Evolutionary conservation across 2,797 vertebrate genomes (phyloP), one percentile per base, ranked within the genome.

Genomic region (Diplodus sargus): DNA sequence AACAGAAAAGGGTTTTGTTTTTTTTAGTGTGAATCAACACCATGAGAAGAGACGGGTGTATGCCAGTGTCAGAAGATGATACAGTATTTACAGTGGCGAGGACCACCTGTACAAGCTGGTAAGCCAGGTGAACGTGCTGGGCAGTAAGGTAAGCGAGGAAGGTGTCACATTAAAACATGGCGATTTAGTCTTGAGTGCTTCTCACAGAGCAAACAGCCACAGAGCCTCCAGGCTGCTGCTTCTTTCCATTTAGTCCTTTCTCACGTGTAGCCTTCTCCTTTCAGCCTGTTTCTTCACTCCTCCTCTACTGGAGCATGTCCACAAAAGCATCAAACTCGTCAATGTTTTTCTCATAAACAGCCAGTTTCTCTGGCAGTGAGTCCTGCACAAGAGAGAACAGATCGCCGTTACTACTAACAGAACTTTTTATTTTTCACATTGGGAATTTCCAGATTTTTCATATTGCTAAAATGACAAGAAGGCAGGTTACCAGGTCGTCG

Each of bases 291-390:
- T 5, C 42, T 12, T 14, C 20, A 4, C 53, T 79, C 9, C 58
- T 70, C 70, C 77, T 89, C 94, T 96, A 99, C 92, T 99, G 98
- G 76, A 99, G 95, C 81, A 97, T 99, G 88, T 99, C 98, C 80
- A 99, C 98, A 81, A 99, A 99, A 15, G 98, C 97, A 66, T 99
- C 98, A 77, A 99, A 99, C 89, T 99, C 98, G 54, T 97, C 97
- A 4, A 99, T 98, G 18, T 99, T 99, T 79, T 97, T 98, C 95
- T 99, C 98, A 0, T 99, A 99, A 75, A 97, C 95, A 34, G 98
- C 98, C 90, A 99, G 91, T 89, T 99, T 99, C 94, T 99, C 98
- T 0, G 98, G 98, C 82, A 99, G 94, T 0, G 98, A 98, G 85
- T 99, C 98, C 98, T 99, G 93, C 43, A 78, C 14, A 5, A 47